phyloP scores from a whole-genome alignment of 2,888 invertebrate genomes.

The Euphydryas editha region DNA sequence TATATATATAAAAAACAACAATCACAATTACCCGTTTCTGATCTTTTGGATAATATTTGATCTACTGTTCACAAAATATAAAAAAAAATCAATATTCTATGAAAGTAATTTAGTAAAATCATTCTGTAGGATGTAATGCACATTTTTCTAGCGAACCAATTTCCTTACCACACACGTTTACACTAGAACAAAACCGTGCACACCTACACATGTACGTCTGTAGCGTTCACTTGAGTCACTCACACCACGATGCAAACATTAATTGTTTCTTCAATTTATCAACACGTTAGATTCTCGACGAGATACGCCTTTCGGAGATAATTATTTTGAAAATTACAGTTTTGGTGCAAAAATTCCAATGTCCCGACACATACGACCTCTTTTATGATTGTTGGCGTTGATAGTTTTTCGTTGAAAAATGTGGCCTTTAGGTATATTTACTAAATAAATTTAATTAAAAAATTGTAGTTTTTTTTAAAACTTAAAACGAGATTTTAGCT shows the following conservation, averaged over 20 bases:
- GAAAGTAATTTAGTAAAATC: conserved; percentile 6
- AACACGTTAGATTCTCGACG: conserved; percentile 49
- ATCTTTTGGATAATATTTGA: too few relatives aligned
- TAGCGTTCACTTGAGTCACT: conserved; percentile 44
- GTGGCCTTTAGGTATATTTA: background rate
- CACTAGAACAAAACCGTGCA: conserved; percentile 40
- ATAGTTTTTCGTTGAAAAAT: conserved; percentile 4
- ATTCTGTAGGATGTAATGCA: conserved; percentile 47
- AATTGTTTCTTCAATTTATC: conserved; percentile 66
- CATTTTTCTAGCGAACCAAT: conserved; percentile 53
- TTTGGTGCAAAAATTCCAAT: conserved; percentile 56
- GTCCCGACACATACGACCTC: conserved; percentile 62
- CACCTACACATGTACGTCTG: conserved; percentile 30
- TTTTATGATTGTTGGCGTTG: background rate
- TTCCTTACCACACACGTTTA: conserved; percentile 46
- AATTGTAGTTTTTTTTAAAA: background rate
- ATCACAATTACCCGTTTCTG: background rate
- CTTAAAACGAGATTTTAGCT: too few relatives aligned
- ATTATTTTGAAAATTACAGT: conserved; percentile 54
- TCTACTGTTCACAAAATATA: background rate
- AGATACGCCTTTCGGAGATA: conserved; percentile 58
- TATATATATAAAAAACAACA: background rate
- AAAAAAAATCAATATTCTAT: background rate
- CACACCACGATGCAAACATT: conserved; percentile 55
- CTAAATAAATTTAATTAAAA: background rate